Evolutionary conservation across 2,797 vertebrate genomes (phyloP).

Genomic region (Synaphobranchus kaupii): DNA sequence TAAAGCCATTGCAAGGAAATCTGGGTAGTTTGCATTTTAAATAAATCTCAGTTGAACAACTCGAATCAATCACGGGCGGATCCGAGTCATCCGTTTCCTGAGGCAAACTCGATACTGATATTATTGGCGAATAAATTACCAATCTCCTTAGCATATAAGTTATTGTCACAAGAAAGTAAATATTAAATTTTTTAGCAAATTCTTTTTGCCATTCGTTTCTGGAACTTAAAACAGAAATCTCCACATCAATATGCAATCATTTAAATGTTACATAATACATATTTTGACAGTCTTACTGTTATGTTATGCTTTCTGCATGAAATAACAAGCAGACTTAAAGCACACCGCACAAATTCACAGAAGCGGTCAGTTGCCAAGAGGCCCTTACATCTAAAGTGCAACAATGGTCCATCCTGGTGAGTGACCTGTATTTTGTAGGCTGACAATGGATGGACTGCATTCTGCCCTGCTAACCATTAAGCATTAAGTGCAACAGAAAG

Average conservation of each 20-base stretch:
- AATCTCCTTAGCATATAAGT: not conserved
- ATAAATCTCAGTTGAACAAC: constrained; percentile 30
- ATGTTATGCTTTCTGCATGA: not conserved
- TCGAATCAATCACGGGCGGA: constrained; percentile 28
- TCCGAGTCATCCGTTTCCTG: not conserved
- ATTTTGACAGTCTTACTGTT: not conserved
- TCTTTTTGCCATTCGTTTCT: not conserved
- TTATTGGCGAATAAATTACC: not conserved
- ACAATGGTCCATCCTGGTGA: not conserved
- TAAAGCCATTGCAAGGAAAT: constrained; percentile 20
- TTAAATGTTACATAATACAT: not conserved
- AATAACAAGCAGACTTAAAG: not conserved
- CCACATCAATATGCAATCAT: not conserved
- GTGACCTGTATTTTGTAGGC: not conserved
- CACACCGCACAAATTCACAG: not conserved
- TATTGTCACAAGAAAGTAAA: not conserved
- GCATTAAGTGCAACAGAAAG: not conserved
- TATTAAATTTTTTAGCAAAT: not conserved
- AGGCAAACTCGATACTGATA: constrained; percentile 2
- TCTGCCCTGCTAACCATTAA: not conserved
- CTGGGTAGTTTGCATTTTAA: constrained; percentile 31
- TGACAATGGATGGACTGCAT: not conserved
- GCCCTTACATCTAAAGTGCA: not conserved
- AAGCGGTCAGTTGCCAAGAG: not conserved
- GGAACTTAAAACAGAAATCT: not conserved